A percentile compares a stretch with the other conserved stretches of the same genome.
phyloP scores from a whole-genome alignment of 1,140 invertebrate genomes.

The Diuraphis noxia region DNA sequence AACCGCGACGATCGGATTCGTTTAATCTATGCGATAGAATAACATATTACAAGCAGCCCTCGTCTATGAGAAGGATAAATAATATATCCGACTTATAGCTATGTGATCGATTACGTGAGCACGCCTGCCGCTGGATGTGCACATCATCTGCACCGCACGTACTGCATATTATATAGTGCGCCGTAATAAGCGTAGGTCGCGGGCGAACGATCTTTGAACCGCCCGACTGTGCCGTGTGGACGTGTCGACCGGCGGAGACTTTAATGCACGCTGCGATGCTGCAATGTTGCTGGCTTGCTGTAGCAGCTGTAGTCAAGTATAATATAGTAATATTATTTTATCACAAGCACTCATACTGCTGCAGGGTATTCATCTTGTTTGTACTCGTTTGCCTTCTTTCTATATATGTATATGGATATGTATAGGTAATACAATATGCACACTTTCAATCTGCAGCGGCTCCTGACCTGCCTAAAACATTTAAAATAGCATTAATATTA shows the following conservation, averaged over 20 bases:
- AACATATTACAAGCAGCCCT: neutral
- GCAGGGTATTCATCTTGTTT: neutral
- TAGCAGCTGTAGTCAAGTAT: neutral
- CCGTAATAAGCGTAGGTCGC: neutral
- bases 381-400: neutral
- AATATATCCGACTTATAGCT: neutral
- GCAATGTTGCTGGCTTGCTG: neutral
- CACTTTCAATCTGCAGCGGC: too few relatives aligned
- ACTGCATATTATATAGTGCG: neutral
- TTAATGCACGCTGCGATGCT: constrained; percentile 3
- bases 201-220: constrained; percentile 33
- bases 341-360: neutral
- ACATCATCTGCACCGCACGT: neutral
- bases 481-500: too few relatives aligned
- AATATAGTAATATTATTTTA: neutral
- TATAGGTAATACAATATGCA: neutral
- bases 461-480: too few relatives aligned
- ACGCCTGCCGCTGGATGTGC: neutral
- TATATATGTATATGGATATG: too few relatives aligned
- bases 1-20: neutral
- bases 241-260: neutral
- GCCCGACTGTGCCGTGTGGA: neutral
- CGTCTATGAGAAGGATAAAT: neutral
- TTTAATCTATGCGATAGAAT: neutral
- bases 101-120: constrained; percentile 15